Evolutionary conservation across 2,797 vertebrate species (phyloP), one percentile per base, ranked within the genome.

Genomic region (Psittacula echo): DNA sequence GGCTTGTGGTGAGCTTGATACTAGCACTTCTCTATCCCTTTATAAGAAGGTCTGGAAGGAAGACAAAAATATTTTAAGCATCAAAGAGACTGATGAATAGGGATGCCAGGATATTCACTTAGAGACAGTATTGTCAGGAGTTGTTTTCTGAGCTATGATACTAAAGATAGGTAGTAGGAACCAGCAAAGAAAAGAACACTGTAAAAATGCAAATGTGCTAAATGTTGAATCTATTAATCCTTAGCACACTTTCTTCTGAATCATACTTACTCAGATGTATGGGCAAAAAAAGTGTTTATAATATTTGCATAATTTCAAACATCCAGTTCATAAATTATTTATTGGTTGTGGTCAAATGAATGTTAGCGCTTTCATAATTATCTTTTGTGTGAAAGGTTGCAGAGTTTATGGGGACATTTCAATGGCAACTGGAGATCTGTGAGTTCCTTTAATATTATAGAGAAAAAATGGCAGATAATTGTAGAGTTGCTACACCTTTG

Each of bases 241-340:
- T 85, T 76, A 75, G 82, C 95, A 94, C 81, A 96, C 90, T 98
- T 98, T 97, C 92, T 97, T 97, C 92, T 97, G 95, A 97, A 97
- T 98, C 95, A 96, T 95, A 97, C 95, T 98, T 96, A 97, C 95
- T 97, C 95, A 96, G 96, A 97, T 97, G 96, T 97, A 97, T 80
- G 91, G 91, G 96, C 95, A 97, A 97, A 97, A 97, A 97, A 97
- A 97, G 94, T 97, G 97, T 97, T 97, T 97, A 97, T 96, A 96
- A 95, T 97, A 97, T 97, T 97, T 98, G 95, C 96, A 98, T 98
- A 97, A 98, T 98, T 98, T 97, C 96, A 96, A 97, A 94, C 94
- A 97, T 42, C 67, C 97, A 97, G 96, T 95, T 98, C 97, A 98
- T 98, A 97, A 97, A 98, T 98, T 96, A 98, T 98, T 98, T 98